phyloP scores from a whole-genome alignment of 2,113 vertebrate species.

The Papio anubis region DNA sequence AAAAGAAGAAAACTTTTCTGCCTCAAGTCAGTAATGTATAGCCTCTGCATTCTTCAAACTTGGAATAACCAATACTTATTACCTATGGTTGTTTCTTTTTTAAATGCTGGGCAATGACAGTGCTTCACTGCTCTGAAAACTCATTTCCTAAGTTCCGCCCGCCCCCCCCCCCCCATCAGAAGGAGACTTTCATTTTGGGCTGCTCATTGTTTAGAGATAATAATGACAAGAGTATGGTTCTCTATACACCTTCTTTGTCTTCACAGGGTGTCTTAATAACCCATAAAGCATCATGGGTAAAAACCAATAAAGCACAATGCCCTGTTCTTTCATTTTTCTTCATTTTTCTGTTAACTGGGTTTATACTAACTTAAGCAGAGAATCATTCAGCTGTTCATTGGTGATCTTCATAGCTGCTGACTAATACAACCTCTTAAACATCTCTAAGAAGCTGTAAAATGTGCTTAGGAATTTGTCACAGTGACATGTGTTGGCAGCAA shows the following conservation, averaged over 20 bases:
- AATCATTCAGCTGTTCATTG: background rate
- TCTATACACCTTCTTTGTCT: background rate
- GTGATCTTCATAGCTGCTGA: slow-evolving; percentile 17
- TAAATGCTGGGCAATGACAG: background rate
- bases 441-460: slow-evolving; percentile 20
- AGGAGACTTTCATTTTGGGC: background rate
- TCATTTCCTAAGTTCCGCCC: background rate
- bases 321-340: background rate
- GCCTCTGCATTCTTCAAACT: background rate
- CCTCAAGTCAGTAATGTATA: background rate
- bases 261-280: background rate
- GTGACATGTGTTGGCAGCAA: background rate
- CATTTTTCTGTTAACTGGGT: background rate
- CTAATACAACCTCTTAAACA: background rate
- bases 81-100: background rate
- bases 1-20: slow-evolving; percentile 77
- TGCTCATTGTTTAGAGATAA: background rate
- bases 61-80: slow-evolving; percentile 20
- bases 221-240: background rate
- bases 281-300: background rate
- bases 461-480: slow-evolving; percentile 33
- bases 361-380: background rate
- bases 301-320: background rate
- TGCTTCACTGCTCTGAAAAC: slow-evolving; percentile 35
- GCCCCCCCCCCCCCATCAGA: background rate